Percentiles rank a stretch among this genome's conserved stretches.
Evolutionary conservation across 2,113 vertebrate species (phyloP).

Genomic region (Turnix velox): DNA sequence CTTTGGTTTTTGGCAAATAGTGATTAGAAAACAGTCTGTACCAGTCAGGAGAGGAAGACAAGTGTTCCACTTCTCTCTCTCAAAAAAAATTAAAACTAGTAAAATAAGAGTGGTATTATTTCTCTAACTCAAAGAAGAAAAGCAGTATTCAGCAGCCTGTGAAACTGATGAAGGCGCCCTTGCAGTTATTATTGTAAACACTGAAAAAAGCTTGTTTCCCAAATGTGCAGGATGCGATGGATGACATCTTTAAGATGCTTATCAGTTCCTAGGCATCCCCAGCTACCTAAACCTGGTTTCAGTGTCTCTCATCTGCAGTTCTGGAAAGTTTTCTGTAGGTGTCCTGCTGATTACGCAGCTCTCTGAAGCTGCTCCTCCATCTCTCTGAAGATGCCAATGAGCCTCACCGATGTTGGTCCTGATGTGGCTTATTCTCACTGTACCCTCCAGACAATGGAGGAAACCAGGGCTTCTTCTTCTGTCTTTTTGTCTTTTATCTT

Average conservation of each 20-base stretch:
- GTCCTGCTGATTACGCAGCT: background rate
- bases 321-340: background rate
- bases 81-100: background rate
- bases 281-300: background rate
- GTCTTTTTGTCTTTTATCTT: background rate
- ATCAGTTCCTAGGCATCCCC: background rate
- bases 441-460: background rate
- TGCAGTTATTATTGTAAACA: background rate
- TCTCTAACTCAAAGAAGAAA: background rate
- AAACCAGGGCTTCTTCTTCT: background rate
- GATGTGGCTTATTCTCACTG: background rate
- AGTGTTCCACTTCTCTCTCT: background rate
- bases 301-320: background rate
- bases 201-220: background rate
- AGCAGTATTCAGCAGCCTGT: background rate
- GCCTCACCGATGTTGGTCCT: background rate
- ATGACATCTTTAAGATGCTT: background rate
- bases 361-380: background rate
- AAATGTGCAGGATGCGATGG: background rate
- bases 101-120: background rate
- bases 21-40: slow-evolving; percentile 44
- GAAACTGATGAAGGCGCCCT: background rate
- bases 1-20: slow-evolving; percentile 43
- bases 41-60: slow-evolving; percentile 24
- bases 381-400: background rate